Percentiles rank a stretch among this genome's conserved stretches.
Evolutionary conservation across 2,888 invertebrate species (phyloP).

Genomic region (Spilosoma lubricipeda): DNA sequence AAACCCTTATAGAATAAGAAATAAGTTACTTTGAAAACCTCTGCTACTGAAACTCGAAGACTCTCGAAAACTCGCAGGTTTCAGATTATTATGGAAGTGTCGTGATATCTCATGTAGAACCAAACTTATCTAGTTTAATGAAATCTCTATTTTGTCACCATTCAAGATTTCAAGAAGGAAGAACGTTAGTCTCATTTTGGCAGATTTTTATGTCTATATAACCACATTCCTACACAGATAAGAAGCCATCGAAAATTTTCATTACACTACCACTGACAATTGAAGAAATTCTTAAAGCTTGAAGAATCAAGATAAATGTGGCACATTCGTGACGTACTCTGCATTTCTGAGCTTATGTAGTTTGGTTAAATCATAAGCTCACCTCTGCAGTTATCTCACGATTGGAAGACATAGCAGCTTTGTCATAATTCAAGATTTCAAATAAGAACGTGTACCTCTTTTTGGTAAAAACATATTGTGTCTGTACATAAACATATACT

Average conservation of each 20-base stretch:
- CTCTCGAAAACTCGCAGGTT: no score
- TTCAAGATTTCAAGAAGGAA: no score
- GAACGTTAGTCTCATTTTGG: no score
- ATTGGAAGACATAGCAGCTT: slow-evolving; percentile 94
- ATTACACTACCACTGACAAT: no score
- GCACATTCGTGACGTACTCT: slow-evolving; percentile 99
- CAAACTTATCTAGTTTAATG: slow-evolving; percentile 99
- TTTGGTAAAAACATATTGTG: neutral
- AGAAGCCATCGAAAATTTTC: no score
- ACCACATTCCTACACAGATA: no score
- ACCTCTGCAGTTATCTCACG: slow-evolving; percentile 99
- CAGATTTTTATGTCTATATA: no score
- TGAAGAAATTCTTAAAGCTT: slow-evolving; percentile 46
- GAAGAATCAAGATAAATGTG: slow-evolving; percentile 72
- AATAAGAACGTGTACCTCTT: slow-evolving; percentile 14
- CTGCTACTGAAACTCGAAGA: slow-evolving; percentile 42
- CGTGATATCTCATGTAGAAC: slow-evolving; percentile 99
- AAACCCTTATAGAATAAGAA: no score
- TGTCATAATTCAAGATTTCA: slow-evolving; percentile 44
- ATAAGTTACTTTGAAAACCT: slow-evolving; percentile 81
- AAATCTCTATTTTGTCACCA: no score
- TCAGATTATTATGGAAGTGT: slow-evolving; percentile 89
- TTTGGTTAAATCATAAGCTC: slow-evolving; percentile 98
- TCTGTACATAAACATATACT: neutral
- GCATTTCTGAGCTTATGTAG: slow-evolving; percentile 99